Conservation (phyloP, 2,888 invertebrate species). For the Psylliodes chrysocephalus region DNA sequence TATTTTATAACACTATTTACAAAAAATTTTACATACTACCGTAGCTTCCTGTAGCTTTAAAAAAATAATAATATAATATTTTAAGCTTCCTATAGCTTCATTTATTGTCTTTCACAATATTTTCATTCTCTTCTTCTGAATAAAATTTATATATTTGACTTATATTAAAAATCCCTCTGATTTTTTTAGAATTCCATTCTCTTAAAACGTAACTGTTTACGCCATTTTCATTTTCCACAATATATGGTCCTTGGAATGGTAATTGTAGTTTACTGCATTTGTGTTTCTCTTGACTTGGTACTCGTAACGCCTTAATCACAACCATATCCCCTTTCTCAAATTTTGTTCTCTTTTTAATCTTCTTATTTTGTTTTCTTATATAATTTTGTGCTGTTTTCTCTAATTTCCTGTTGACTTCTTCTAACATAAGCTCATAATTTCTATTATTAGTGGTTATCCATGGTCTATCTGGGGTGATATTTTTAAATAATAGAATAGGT, state of each 20-base stretch:
- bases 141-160: no score
- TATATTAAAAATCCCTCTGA: no score
- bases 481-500: not conserved
- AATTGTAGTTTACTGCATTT: conserved; percentile 2
- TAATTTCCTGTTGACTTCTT: not conserved
- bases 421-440: not conserved
- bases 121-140: no score
- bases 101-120: no score
- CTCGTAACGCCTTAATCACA: not conserved
- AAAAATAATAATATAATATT: no score
- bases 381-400: not conserved
- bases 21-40: no score
- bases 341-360: not conserved
- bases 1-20: no score
- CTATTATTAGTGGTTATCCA: not conserved
- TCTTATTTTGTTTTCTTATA: not conserved
- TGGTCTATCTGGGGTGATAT: not conserved
- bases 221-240: conserved; percentile 1
- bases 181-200: no score
- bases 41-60: no score
- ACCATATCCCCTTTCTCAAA: not conserved
- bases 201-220: conserved; percentile 4
- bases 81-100: no score
- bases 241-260: not conserved
- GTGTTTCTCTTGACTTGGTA: not conserved